Evolutionary conservation across 2,888 invertebrate species (phyloP), one percentile per base, ranked within the genome.

Genomic region (Pandemis cinnamomeana): DNA sequence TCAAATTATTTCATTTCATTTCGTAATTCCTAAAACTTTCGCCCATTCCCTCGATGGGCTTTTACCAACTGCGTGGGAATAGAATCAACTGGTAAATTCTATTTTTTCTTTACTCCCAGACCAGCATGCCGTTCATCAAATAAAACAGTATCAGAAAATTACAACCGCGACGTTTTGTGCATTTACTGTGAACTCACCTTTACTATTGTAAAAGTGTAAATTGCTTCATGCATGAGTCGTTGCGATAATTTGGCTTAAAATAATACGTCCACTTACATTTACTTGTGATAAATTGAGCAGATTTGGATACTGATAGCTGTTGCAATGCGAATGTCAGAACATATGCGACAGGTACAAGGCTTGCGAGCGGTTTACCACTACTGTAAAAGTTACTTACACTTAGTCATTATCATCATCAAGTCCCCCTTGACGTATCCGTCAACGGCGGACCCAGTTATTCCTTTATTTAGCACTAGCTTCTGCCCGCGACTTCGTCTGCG

Each of bases 221-320:
- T 48, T 69, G 64, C 73, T 60, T 58, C 60, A 62, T 7, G 51
- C 60, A 62, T 7, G 51, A 13, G 15, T 11, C 41, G 63, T 41
- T 13, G 67, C 41, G 20, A 64, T 69, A 72, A 72, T 69, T 73
- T 73, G 70, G 44, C 64, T 64, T 70, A 66, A 68, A 69, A 73
- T 73, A 73, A 73, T 73, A 60, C 60, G 60, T 64, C 51, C 69
- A 73, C 69, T 73, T 60, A 53, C 51, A 69, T 64, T 66, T 69
- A 60, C 69, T 69, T 66, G 73, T 66, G 73, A 73, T 73, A 70
- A 69, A 66, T 60, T 64, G 48, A 48, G 48, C 51, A 15, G 42
- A 48, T 60, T 70, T 48, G 15, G 58, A 20, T n/a, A 0, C 27
- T 44, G 69, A 69, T 69, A 55, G 11, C 60, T 66, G 66, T 73